Conservation (phyloP, 2,113 vertebrate genomes). For the Paradoxurus hermaphroditus region DNA sequence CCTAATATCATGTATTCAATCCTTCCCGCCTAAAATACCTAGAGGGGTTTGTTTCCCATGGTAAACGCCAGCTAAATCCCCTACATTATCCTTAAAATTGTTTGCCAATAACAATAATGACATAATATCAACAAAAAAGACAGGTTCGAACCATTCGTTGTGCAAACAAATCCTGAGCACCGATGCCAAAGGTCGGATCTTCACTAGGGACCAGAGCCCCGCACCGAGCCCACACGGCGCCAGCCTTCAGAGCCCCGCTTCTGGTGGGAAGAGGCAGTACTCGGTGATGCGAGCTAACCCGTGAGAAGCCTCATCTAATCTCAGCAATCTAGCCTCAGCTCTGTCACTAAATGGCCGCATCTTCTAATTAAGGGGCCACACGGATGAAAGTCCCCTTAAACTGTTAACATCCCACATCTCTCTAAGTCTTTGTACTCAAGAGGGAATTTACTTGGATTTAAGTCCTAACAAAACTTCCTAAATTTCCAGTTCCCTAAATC, state of each 20-base stretch:
- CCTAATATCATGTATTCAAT: not conserved
- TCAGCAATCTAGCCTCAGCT: not conserved
- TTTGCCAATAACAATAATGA: not conserved
- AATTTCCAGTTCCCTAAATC: constrained; percentile 60
- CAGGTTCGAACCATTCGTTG: not conserved
- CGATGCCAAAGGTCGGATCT: not conserved
- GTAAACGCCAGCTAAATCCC: not conserved
- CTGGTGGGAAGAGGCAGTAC: not conserved
- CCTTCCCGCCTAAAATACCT: not conserved
- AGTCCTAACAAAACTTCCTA: constrained; percentile 50
- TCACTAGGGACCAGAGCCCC: not conserved
- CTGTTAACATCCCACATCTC: not conserved
- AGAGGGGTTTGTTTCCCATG: not conserved
- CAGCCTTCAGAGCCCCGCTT: accelerated
- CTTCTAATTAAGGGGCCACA: not conserved
- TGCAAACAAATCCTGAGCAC: not conserved
- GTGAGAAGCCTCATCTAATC: not conserved
- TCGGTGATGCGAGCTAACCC: not conserved
- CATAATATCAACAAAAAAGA: not conserved
- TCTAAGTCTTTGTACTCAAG: not conserved
- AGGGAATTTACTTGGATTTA: constrained; percentile 69
- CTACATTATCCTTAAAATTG: not conserved
- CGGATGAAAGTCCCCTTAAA: constrained; percentile 41
- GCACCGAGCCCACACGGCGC: accelerated
- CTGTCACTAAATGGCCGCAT: not conserved